Base-by-base conservation (phyloP, 30 jellyfish, hydroid and myxozoan genomes). In the Mastigias papua region DNA sequence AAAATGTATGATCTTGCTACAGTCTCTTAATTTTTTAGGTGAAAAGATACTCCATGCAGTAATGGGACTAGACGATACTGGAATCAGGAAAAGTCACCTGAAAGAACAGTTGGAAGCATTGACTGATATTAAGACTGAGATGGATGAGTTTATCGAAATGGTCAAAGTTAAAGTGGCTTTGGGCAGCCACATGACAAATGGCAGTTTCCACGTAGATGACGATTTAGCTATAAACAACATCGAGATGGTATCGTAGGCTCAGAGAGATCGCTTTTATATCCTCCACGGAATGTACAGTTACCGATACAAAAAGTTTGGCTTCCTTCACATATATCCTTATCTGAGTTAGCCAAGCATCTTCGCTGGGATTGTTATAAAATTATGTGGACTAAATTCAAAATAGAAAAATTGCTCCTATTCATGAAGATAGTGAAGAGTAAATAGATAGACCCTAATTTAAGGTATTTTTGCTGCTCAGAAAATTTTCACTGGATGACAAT, bases 151-250 rank as follows among this genome's bases (percentile, higher is more conserved):
- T 46, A 48, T 64, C 8, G 94, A 85, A 13, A 28, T 85, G 34
- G 21, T 85, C 34, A 48, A 69, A 48, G 88, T 85, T 2, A 85
- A 73, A 26, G 28, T 85, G 10, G 94, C 94, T 21, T n/a, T 85
- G 46, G 57, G 80, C 26, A 64, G 50, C 75, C 88, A 61, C 8
- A 34, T 20, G 48, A 69, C 62, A 27, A 72, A 34, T 54, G 68
- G 94, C n/a, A 77, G 31, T 7, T 23, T 33, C 26, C 22, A 29
- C 16, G 48, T 60, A 26, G 94, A 85, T 23, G 94, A 85, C 29
- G 94, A 85, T 57, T 20, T 69, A 11, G 94, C 94, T n/a, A 85
- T 85, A 0, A 85, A 87, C 73, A 85, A 85, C 42, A 85, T 85
- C 21, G 94, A 85, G 26, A 75, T 85, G 1, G 42, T 85, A 35